These are phyloP conservation scores for Brachyhypopomus gauderio DNA, from an alignment of 2,113 vertebrate genomes.

Conservation along the genomic window DNA sequence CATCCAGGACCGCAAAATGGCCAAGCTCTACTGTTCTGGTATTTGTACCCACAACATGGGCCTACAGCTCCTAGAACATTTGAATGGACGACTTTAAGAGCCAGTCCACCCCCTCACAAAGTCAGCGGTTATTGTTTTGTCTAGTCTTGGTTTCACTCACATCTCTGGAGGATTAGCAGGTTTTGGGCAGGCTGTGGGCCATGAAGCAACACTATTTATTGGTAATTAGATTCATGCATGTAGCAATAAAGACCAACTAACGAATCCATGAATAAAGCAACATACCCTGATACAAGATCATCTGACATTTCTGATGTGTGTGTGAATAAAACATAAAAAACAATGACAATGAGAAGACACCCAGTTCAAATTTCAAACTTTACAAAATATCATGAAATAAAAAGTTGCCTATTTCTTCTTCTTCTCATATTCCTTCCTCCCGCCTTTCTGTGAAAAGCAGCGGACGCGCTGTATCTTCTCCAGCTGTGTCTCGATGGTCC, in stretches of 20 bases:
- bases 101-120: neutral
- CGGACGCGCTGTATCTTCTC: conserved; percentile 84
- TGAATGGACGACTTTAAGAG: too few species aligned
- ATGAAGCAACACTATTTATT: neutral
- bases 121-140: neutral
- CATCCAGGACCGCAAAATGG: too few species aligned
- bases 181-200: neutral
- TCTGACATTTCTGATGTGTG: too few species aligned
- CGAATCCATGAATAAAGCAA: neutral
- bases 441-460: conserved; percentile 77
- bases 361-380: too few species aligned
- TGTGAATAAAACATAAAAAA: too few species aligned
- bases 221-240: neutral
- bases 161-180: neutral
- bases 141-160: neutral
- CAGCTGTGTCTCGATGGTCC: conserved; percentile 86
- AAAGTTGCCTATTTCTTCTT: conserved; percentile 49
- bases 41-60: too few species aligned
- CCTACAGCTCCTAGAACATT: too few species aligned
- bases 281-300: neutral
- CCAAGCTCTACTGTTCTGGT: too few species aligned
- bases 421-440: conserved; percentile 81
- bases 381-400: too few species aligned
- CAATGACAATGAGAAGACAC: too few species aligned
- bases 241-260: neutral